Base-by-base conservation (phyloP, 1,140 invertebrate species). In the Ladona fulva region DNA sequence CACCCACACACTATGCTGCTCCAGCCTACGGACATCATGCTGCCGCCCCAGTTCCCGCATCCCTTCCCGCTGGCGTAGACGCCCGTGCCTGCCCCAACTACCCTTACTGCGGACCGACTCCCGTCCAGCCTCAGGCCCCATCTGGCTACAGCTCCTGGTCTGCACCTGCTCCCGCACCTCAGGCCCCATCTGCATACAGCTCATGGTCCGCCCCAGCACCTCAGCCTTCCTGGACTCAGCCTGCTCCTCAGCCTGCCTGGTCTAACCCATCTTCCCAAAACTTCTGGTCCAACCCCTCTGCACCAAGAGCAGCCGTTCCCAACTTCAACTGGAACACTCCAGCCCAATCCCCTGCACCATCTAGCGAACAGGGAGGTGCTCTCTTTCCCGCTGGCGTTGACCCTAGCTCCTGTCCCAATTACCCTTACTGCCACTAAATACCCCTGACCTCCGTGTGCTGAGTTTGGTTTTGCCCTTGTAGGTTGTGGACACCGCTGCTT, bases 371-470 rank as follows among this genome's bases (percentile, higher is more conserved):
- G 8, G 52, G 16, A 16, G 52, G 52, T 22, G 52, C 52, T 6
- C 52, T 19, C 52, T 66, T 19, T 22, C 52, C 52, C 12, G 52
- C 52, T 74, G 86, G 86, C 80, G 84, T 88, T 78, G 85, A 85
- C 79, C 83, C 88, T 1, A 84, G 87, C 11, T 82, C 85, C 44
- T 89, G 88, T 83, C 88, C 88, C 79, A 89, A 89, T 85, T 89
- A 89, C 83, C 88, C 88, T 0, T 89, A 86, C 86, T 89, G 88
- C 81, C 85, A 84, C 81, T 84, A 84, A 78, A 19, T 24, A 19
- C 8, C 25, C n/a, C n/a, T n/a, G n/a, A n/a, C n/a, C 74, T 25
- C 11, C 74, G 12, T n/a, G n/a, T n/a, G n/a, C n/a, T n/a, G n/a
- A n/a, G n/a, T n/a, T n/a, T n/a, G n/a, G n/a, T n/a, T n/a, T n/a